A percentile compares a stretch with the other conserved stretches of the same genome.
Conservation (phyloP, 1,140 invertebrate species). For the Papilio helenus region DNA sequence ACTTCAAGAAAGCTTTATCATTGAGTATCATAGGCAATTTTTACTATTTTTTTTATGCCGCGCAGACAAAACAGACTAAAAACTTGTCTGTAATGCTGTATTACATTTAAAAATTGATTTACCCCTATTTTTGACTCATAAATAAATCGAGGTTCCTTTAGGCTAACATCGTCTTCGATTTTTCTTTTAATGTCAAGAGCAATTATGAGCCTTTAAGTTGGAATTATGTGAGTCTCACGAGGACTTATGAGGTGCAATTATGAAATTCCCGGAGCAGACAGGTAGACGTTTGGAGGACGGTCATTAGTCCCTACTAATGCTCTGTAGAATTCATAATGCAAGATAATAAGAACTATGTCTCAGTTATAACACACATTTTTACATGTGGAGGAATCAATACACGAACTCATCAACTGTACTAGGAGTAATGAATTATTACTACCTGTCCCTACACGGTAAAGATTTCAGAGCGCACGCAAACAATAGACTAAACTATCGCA, state of each 20-base stretch:
- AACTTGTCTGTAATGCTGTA: too few species aligned
- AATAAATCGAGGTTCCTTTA: too few species aligned
- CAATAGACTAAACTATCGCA: too few species aligned
- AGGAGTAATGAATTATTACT: too few species aligned
- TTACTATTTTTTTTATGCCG: too few species aligned
- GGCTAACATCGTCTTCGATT: too few species aligned
- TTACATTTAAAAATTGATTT: too few species aligned
- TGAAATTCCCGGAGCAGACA: conserved; percentile 22
- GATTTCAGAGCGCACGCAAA: neutral
- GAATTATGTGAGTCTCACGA: neutral
- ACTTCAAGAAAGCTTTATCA: too few species aligned
- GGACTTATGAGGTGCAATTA: conserved; percentile 28
- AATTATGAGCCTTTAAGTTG: conserved; percentile 12
- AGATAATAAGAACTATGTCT: neutral
- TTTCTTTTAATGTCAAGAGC: neutral
- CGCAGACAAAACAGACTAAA: too few species aligned
- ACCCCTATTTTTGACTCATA: neutral
- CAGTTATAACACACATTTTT: neutral
- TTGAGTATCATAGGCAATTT: too few species aligned
- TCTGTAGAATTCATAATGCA: neutral
- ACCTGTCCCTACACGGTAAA: neutral
- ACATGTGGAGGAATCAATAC: neutral
- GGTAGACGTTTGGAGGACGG: conserved; percentile 6
- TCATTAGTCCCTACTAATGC: neutral
- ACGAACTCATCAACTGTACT: neutral